Evolutionary conservation across 37 sponge, comb jelly and placozoan genomes (phyloP).

Genomic region (Cliona cf. orientalis): DNA sequence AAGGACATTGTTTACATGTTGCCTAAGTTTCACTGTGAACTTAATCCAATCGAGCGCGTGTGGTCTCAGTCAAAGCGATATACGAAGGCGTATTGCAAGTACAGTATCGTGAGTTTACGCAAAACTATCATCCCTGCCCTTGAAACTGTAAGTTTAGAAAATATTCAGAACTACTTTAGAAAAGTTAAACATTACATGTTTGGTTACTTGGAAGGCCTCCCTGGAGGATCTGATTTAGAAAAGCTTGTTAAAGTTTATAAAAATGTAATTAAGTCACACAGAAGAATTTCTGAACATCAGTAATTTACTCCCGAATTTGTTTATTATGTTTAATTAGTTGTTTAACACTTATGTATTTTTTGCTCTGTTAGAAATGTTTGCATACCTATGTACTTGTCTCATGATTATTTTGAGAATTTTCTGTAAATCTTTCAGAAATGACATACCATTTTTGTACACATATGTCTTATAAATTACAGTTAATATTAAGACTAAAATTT

Average conservation of each 20-base stretch:
- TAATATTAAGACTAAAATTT: too few species aligned
- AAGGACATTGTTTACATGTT: slow-evolving; percentile 34
- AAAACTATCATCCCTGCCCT: slow-evolving; percentile 42
- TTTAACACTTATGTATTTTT: too few species aligned
- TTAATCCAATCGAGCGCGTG: slow-evolving; percentile 48
- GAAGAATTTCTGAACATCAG: slow-evolving; percentile 34
- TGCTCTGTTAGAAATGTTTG: too few species aligned
- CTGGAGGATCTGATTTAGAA: slow-evolving; percentile 45
- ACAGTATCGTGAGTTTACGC: slow-evolving; percentile 16
- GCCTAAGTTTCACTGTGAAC: slow-evolving; percentile 44
- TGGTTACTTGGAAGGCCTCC: slow-evolving; percentile 47
- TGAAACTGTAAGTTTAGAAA: slow-evolving; percentile 32
- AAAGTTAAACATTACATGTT: slow-evolving; percentile 47
- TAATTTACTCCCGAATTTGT: too few species aligned
- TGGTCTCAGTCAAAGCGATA: slow-evolving; percentile 47
- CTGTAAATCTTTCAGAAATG: too few species aligned
- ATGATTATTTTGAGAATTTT: too few species aligned
- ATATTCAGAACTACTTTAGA: slow-evolving; percentile 33
- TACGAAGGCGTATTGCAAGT: slow-evolving; percentile 28
- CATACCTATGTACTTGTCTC: too few species aligned
- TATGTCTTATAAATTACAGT: too few species aligned
- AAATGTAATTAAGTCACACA: slow-evolving; percentile 31
- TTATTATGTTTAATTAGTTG: too few species aligned
- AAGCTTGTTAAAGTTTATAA: slow-evolving; percentile 35
- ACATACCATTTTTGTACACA: too few species aligned